Evolutionary conservation across 2,113 vertebrate genomes (phyloP).

Genomic region (Eulacestoma nigropectus): DNA sequence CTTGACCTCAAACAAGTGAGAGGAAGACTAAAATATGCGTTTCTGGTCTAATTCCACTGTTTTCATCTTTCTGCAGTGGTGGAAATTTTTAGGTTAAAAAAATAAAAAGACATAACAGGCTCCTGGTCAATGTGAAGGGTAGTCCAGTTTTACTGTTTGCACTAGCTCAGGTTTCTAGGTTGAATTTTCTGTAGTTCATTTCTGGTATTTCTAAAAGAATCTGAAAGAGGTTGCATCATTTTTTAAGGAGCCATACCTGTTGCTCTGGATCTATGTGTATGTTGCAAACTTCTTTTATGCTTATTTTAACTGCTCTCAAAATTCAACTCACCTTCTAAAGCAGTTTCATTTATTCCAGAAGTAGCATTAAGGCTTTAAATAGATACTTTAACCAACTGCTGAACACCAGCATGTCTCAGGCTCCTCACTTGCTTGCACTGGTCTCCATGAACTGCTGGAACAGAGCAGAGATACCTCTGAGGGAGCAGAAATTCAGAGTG

Average conservation of each 20-base stretch:
- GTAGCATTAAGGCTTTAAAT: not conserved
- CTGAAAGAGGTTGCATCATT: not conserved
- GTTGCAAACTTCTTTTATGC: not conserved
- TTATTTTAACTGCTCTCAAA: not conserved
- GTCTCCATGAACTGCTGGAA: not conserved
- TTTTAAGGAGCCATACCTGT: not conserved
- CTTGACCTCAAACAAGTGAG: not conserved
- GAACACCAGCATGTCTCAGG: not conserved
- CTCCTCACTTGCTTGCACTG: not conserved
- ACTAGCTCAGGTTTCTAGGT: not conserved
- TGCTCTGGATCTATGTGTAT: not conserved
- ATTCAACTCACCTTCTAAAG: not conserved
- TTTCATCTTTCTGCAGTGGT: not conserved
- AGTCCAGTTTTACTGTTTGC: not conserved
- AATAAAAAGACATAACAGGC: not conserved
- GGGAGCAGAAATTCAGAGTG: not conserved
- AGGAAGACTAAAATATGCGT: not conserved
- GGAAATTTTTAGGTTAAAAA: not conserved
- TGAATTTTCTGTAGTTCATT: not conserved
- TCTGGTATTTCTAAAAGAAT: not conserved
- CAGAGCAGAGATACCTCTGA: not conserved
- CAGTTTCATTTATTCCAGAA: not conserved
- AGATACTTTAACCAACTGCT: not conserved
- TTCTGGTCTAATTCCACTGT: not conserved
- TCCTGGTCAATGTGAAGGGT: not conserved